These are phyloP conservation scores for Phytoseiulus persimilis DNA, from an alignment of 2,888 invertebrate species.

Conservation along the genomic window DNA sequence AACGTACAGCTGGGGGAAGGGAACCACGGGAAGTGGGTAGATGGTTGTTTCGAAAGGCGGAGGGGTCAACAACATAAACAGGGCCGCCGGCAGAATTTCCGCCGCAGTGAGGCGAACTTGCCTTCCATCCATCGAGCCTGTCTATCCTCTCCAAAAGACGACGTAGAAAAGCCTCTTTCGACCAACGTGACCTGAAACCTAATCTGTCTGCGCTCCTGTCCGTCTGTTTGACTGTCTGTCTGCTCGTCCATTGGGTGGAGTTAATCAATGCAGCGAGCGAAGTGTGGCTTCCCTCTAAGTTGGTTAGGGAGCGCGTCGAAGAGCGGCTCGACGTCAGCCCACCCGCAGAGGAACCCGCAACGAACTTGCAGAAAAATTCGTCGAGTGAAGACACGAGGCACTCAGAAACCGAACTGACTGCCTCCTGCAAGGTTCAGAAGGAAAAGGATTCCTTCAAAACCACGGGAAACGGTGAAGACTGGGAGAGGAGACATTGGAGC, in stretches of 20 bases:
- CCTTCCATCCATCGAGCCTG: neutral
- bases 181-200: neutral
- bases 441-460: neutral
- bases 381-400: neutral
- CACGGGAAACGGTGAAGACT: neutral
- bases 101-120: neutral
- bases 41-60: neutral
- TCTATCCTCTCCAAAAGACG: neutral
- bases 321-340: neutral
- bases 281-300: slow-evolving; percentile 17
- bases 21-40: neutral
- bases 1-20: neutral
- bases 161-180: neutral
- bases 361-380: neutral
- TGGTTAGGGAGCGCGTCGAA: neutral
- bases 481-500: neutral
- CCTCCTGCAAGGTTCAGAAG: neutral
- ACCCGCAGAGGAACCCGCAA: neutral
- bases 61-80: neutral
- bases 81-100: neutral
- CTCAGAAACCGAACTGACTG: neutral
- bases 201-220: neutral
- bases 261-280: slow-evolving; percentile 36
- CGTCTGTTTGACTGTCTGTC: neutral
- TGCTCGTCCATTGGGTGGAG: neutral